These are phyloP conservation scores for Dicrurus megarhynchus DNA, from an alignment of 2,113 vertebrate species.

Conservation along the genomic window DNA sequence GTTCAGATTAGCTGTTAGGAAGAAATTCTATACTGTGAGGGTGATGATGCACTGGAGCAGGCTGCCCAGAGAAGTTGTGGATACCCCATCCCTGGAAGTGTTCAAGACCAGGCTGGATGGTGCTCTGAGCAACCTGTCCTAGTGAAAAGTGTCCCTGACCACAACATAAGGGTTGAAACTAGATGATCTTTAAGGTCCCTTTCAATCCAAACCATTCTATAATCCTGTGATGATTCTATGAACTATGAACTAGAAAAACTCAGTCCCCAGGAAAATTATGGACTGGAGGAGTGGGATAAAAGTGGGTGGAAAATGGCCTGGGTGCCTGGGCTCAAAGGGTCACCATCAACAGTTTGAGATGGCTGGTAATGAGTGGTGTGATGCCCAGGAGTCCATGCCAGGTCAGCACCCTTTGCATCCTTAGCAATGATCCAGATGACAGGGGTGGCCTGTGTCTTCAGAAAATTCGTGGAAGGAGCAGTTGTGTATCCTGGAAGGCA, in stretches of 20 bases:
- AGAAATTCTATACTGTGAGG: background rate
- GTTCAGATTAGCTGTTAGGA: background rate
- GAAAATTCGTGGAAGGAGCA: background rate
- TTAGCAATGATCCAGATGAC: background rate
- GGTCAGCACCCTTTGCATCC: background rate
- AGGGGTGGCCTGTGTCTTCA: background rate
- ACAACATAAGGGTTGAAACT: background rate
- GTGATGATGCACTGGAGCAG: background rate
- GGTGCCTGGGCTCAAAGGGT: fast-evolving
- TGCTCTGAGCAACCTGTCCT: background rate
- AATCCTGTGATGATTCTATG: background rate
- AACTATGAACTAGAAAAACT: background rate
- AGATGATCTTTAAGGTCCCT: background rate
- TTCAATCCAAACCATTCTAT: background rate
- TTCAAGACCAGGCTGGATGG: background rate
- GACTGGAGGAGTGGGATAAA: background rate
- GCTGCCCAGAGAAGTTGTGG: background rate
- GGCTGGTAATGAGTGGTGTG: background rate
- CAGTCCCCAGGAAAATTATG: background rate
- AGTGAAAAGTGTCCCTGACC: background rate
- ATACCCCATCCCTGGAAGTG: background rate
- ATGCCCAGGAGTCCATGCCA: fast-evolving
- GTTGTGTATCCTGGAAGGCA: background rate
- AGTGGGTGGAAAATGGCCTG: background rate
- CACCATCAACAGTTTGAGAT: background rate